Percentiles rank a stretch among this genome's conserved stretches.
These are phyloP conservation scores for Argyresthia goedartella DNA, from an alignment of 2,888 invertebrate genomes.

Conservation along the genomic window DNA sequence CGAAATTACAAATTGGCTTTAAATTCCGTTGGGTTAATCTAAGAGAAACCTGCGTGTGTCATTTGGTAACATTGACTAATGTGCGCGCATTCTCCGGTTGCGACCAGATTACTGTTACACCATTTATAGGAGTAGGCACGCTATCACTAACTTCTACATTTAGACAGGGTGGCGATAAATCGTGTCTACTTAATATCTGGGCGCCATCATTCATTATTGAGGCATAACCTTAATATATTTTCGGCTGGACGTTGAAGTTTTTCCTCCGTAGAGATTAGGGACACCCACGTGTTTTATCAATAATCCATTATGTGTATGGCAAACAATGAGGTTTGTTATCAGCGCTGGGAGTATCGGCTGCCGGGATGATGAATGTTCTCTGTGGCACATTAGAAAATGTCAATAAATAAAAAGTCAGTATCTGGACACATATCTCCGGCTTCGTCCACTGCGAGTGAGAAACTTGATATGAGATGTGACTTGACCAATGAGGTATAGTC, in stretches of 20 bases:
- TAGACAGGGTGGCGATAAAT: slow-evolving; percentile 46
- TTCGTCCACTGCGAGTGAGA: slow-evolving; percentile 17
- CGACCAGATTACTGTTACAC: slow-evolving; percentile 32
- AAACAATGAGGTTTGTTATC: slow-evolving; percentile 65
- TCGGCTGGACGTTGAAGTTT: slow-evolving; percentile 34
- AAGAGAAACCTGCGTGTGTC: slow-evolving; percentile 33
- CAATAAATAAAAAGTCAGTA: slow-evolving; percentile 67
- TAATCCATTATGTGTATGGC: slow-evolving; percentile 65
- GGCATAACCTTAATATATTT: slow-evolving; percentile 45
- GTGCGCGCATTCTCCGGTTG: slow-evolving; percentile 33
- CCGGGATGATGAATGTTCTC: slow-evolving; percentile 52
- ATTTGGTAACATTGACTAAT: slow-evolving; percentile 43
- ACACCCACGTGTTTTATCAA: slow-evolving; percentile 69
- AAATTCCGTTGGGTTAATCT: slow-evolving; percentile 39
- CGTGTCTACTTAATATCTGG: slow-evolving; percentile 56
- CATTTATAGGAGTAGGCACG: slow-evolving; percentile 43
- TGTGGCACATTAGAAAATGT: slow-evolving; percentile 62
- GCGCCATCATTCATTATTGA: slow-evolving; percentile 50
- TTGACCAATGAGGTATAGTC: slow-evolving; percentile 10
- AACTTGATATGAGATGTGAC: slow-evolving; percentile 30
- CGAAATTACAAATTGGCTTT: slow-evolving; percentile 32
- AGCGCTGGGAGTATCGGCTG: slow-evolving; percentile 37
- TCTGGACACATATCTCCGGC: slow-evolving; percentile 40
- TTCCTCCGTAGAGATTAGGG: slow-evolving; percentile 45
- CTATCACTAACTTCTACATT: slow-evolving; percentile 52